These are phyloP conservation scores for Otis tarda DNA, from an alignment of 2,113 vertebrate genomes.

Conservation along the genomic window DNA sequence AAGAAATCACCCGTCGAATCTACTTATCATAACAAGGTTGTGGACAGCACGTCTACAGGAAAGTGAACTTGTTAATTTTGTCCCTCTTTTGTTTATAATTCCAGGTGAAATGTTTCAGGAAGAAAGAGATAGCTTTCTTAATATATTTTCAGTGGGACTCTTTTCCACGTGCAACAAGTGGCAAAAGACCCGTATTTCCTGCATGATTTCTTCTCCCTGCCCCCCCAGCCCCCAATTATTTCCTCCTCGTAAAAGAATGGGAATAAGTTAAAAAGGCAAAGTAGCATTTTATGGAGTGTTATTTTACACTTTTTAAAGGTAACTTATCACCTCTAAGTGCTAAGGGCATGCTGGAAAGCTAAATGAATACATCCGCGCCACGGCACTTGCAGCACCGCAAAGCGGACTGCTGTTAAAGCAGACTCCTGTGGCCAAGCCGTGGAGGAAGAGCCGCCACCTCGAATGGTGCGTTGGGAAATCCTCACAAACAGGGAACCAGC, in stretches of 20 bases:
- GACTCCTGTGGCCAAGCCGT: neutral
- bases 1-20: neutral
- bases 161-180: neutral
- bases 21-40: neutral
- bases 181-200: neutral
- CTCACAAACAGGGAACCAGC: neutral
- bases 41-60: neutral
- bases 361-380: neutral
- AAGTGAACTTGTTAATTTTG: neutral
- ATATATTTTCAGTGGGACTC: neutral
- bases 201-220: neutral
- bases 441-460: neutral
- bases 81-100: neutral
- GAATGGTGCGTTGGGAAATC: fast-evolving
- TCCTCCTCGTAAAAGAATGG: neutral
- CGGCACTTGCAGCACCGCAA: neutral
- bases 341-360: neutral
- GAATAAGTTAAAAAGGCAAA: neutral
- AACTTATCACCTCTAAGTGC: neutral
- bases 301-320: neutral
- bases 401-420: no score
- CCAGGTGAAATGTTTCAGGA: neutral
- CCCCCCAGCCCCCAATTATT: neutral
- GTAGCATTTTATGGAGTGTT: neutral
- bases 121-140: neutral